A percentile compares a stretch with the other conserved stretches of the same genome.
phyloP scores from a whole-genome alignment of 2,113 vertebrate species.

The Manacus vitellinus region DNA sequence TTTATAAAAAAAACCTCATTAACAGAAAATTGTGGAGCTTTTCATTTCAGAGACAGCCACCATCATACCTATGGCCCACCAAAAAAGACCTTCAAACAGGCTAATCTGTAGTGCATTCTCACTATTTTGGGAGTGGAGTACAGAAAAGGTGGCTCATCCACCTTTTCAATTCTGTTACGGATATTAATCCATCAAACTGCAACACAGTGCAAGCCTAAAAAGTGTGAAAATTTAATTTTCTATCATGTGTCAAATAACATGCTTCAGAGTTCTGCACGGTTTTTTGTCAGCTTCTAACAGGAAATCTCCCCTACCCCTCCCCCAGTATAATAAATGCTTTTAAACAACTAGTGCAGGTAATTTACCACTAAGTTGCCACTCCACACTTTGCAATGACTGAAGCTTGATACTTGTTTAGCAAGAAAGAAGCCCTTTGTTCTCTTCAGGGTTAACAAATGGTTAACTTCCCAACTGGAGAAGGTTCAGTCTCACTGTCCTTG shows the following conservation, averaged over 20 bases:
- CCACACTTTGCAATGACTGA: neutral
- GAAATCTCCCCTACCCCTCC: neutral
- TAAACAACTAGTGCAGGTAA: neutral
- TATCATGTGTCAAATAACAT: neutral
- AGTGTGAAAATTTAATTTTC: neutral
- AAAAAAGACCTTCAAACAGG: neutral
- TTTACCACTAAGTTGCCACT: neutral
- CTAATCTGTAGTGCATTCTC: neutral
- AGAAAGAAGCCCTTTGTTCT: neutral
- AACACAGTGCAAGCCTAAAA: neutral
- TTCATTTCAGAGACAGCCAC: neutral
- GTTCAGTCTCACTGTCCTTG: constrained; percentile 9
- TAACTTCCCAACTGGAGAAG: neutral
- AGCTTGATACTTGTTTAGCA: neutral
- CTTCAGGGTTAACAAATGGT: neutral
- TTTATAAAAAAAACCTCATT: neutral
- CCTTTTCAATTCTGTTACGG: neutral
- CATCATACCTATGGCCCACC: neutral
- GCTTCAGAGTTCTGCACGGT: neutral
- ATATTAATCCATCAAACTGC: neutral
- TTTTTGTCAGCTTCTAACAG: neutral
- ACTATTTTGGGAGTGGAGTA: neutral
- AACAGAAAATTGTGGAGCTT: neutral
- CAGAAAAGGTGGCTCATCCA: neutral
- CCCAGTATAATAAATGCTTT: neutral